Evolutionary conservation across 2,888 invertebrate species (phyloP).

Genomic region (Micoletzkya japonica): DNA sequence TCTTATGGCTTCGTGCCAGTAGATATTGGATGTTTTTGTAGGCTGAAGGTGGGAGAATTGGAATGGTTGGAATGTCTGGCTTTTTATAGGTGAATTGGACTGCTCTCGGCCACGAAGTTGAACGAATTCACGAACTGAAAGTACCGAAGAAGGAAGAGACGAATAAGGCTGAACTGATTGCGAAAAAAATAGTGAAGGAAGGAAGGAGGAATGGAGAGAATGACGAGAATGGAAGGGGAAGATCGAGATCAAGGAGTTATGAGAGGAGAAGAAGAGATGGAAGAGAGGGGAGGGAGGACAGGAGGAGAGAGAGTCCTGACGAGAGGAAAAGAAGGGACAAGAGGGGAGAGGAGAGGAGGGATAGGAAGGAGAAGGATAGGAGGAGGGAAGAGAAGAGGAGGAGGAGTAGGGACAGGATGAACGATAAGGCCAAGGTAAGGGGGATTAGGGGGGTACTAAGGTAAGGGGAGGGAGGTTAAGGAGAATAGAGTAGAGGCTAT

Average conservation of each 20-base stretch:
- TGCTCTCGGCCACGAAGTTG: slow-evolving; percentile 39
- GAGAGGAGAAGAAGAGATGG: slow-evolving; percentile 28
- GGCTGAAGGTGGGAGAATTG: too few species aligned
- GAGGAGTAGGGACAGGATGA: slow-evolving; percentile 27
- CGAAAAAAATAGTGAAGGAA: slow-evolving; percentile 35
- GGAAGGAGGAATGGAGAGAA: slow-evolving; percentile 24
- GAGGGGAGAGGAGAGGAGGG: slow-evolving; percentile 9
- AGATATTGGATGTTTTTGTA: too few species aligned
- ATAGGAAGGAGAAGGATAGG: slow-evolving; percentile 30
- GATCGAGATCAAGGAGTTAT: slow-evolving; percentile 16
- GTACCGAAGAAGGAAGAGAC: slow-evolving; percentile 31
- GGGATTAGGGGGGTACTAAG: too few species aligned
- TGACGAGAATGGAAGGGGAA: slow-evolving; percentile 27
- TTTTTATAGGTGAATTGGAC: slow-evolving; percentile 30
- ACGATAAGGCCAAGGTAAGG: not conserved
- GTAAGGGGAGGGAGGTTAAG: too few species aligned
- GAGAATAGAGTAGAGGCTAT: too few species aligned
- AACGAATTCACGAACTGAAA: slow-evolving; percentile 32
- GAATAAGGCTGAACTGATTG: slow-evolving; percentile 31
- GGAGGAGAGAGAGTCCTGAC: slow-evolving; percentile 28
- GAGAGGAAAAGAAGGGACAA: slow-evolving; percentile 8
- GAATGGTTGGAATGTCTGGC: slow-evolving; percentile 17
- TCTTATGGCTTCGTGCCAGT: too few species aligned
- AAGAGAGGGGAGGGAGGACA: slow-evolving; percentile 29
- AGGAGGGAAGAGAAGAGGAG: slow-evolving; percentile 21